These are phyloP conservation scores for Thumatha senex DNA, from an alignment of 2,888 invertebrate species.

Conservation along the genomic window DNA sequence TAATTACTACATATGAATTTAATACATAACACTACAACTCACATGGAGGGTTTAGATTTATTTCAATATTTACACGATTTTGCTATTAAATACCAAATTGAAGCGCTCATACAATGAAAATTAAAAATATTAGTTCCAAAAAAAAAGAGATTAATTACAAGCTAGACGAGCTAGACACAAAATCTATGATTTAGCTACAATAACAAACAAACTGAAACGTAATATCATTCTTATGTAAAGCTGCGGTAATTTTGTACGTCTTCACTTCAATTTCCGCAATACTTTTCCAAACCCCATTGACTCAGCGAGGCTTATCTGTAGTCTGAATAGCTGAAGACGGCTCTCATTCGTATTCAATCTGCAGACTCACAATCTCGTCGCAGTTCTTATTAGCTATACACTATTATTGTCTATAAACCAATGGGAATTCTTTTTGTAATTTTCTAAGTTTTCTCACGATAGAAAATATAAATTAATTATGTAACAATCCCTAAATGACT, in stretches of 20 bases:
- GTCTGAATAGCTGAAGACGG: constrained; percentile 20
- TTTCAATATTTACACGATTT: too few relatives aligned
- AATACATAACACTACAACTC: too few relatives aligned
- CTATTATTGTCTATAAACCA: constrained; percentile 5
- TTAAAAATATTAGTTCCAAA: too few relatives aligned
- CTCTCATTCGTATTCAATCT: constrained; percentile 37
- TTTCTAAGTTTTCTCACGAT: neutral
- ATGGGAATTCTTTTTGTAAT: neutral
- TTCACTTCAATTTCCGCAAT: constrained; percentile 14
- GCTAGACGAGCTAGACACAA: too few relatives aligned
- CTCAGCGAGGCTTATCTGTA: constrained; percentile 24
- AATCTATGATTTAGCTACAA: too few relatives aligned
- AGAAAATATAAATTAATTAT: neutral
- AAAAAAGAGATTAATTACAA: too few relatives aligned
- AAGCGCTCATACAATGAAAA: too few relatives aligned
- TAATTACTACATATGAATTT: too few relatives aligned
- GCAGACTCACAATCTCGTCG: constrained; percentile 18
- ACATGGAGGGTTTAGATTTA: too few relatives aligned
- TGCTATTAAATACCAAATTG: too few relatives aligned
- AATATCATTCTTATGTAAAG: neutral
- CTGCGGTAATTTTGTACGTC: neutral
- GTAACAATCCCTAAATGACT: too few relatives aligned
- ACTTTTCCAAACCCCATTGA: constrained; percentile 16
- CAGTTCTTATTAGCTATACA: constrained; percentile 8
- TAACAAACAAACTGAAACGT: neutral